These are phyloP conservation scores for Astreopora myriophthalma DNA, from an alignment of 64 coral and sea anemone species.

Conservation along the genomic window DNA sequence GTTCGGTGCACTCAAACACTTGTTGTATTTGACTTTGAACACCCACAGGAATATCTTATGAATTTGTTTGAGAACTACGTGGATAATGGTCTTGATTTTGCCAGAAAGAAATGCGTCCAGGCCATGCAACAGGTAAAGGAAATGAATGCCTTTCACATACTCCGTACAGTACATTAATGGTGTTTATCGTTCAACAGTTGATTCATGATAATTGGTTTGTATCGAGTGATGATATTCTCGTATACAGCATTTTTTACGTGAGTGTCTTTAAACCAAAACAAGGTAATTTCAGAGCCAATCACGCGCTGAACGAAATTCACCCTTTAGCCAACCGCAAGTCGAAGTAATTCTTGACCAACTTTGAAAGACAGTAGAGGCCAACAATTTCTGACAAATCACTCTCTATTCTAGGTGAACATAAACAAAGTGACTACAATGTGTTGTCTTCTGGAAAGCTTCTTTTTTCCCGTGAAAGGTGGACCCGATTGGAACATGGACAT, in stretches of 20 bases:
- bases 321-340: no score
- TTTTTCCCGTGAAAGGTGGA: conserved; percentile 83
- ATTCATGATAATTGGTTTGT: no score
- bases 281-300: no score
- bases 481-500: conserved; percentile 86
- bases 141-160: neutral
- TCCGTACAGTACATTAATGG: no score
- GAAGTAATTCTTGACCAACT: no score
- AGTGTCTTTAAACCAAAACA: no score
- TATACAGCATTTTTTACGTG: no score
- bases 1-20: no score
- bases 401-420: conserved; percentile 75
- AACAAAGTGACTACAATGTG: conserved; percentile 98
- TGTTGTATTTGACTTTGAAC: neutral
- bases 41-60: conserved; percentile 78
- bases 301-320: no score
- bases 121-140: conserved; percentile 89
- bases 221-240: no score
- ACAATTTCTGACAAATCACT: neutral
- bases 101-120: conserved; percentile 89
- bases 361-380: no score
- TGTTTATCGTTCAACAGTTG: no score
- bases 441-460: conserved; percentile 85
- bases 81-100: conserved; percentile 89
- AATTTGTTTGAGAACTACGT: conserved; percentile 96